Percentiles rank a stretch among this genome's conserved stretches.
Evolutionary conservation across 2,888 invertebrate species (phyloP).

Genomic region (Clanis bilineata): DNA sequence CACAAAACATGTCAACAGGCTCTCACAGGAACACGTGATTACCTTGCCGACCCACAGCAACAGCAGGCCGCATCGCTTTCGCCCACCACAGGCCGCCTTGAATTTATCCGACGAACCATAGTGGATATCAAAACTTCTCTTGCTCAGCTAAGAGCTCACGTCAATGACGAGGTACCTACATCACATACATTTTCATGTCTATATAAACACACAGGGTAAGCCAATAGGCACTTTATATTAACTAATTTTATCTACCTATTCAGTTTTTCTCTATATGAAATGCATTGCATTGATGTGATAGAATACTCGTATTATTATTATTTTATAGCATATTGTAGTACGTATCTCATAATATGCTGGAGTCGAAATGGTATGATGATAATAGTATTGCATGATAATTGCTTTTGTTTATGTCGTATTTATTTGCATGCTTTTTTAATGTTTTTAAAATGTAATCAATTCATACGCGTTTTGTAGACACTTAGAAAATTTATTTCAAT

Average conservation of each 20-base stretch:
- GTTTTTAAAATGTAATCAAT: background rate
- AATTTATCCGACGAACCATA: constrained; percentile 53
- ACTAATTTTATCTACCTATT: background rate
- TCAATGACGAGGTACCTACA: constrained; percentile 39
- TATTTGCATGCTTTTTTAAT: background rate
- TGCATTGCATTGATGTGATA: background rate
- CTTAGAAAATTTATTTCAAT: background rate
- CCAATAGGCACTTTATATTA: background rate
- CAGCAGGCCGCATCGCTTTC: constrained; percentile 33
- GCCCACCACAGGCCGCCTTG: constrained; percentile 60
- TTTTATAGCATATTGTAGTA: background rate
- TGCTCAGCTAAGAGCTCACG: constrained; percentile 35
- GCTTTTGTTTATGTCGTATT: constrained; percentile 1
- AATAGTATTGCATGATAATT: constrained; percentile 18
- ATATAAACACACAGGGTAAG: constrained; percentile 9
- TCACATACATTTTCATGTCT: background rate
- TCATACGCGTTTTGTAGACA: background rate
- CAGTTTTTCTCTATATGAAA: background rate
- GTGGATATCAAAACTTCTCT: constrained; percentile 50
- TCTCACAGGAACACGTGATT: constrained; percentile 35
- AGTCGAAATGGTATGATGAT: constrained; percentile 6
- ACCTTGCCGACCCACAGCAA: constrained; percentile 40
- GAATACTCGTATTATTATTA: too few species aligned
- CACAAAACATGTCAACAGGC: constrained; percentile 27
- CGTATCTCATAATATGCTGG: background rate